Evolutionary conservation across 2,113 vertebrate species (phyloP).

Genomic region (Grammomys dolichurus): DNA sequence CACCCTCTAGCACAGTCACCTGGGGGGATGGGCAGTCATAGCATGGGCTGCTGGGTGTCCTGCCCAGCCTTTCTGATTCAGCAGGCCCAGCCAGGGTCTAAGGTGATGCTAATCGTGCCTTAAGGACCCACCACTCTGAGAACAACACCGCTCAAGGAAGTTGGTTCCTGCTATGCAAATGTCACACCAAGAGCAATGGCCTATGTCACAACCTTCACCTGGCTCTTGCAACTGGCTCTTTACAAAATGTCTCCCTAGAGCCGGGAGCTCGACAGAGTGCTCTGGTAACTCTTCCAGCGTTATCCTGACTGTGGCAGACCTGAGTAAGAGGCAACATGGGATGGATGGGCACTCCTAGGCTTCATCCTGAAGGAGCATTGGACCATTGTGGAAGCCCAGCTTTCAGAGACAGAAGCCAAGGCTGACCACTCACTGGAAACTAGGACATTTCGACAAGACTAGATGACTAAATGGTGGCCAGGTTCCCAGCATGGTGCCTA

Average conservation of each 20-base stretch:
- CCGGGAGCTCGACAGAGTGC: background rate
- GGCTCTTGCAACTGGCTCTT: background rate
- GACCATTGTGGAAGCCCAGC: background rate
- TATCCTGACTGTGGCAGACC: background rate
- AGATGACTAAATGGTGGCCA: background rate
- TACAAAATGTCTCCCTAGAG: background rate
- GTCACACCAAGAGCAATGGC: no score
- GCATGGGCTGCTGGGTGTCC: background rate
- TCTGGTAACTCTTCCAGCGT: no score
- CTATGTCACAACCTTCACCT: no score
- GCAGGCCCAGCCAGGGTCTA: background rate
- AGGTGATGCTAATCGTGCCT: no score
- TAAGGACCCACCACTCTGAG: background rate
- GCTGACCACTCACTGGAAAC: background rate
- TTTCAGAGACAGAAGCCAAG: background rate
- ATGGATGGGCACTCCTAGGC: rapidly evolving
- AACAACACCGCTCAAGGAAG: rapidly evolving
- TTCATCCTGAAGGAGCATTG: background rate
- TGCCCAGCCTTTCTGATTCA: background rate
- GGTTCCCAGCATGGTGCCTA: rapidly evolving
- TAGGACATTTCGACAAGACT: background rate
- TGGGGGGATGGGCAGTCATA: no score
- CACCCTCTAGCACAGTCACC: background rate
- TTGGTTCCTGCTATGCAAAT: no score
- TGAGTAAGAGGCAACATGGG: background rate